A percentile compares a stretch with the other conserved stretches of the same genome.
Conservation (phyloP, 2,888 invertebrate species). For the Megaustenia siamemsis region DNA sequence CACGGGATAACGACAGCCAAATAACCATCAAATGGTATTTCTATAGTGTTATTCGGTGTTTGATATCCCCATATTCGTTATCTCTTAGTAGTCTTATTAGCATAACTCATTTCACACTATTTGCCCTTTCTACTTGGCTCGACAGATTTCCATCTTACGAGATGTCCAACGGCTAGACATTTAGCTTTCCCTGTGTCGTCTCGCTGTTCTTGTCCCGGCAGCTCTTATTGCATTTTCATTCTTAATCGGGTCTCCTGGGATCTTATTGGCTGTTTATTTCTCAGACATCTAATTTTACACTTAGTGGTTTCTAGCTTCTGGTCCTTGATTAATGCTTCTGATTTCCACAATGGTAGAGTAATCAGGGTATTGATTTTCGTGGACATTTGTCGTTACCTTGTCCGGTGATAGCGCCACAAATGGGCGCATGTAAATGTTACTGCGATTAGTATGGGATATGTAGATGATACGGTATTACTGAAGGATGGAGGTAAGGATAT, state of each 20-base stretch:
- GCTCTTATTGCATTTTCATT: not conserved
- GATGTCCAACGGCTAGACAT: not conserved
- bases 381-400: too few relatives aligned
- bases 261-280: not conserved
- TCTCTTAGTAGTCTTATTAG: too few relatives aligned
- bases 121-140: not conserved
- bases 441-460: too few relatives aligned
- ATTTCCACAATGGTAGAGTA: not conserved
- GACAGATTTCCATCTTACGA: not conserved
- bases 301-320: not conserved
- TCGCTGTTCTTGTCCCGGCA: not conserved
- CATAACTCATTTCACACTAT: not conserved
- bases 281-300: constrained; percentile 4
- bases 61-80: too few relatives aligned
- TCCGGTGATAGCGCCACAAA: too few relatives aligned
- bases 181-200: not conserved
- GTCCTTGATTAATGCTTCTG: not conserved
- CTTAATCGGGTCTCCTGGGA: not conserved
- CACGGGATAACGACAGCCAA: too few relatives aligned
- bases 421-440: too few relatives aligned
- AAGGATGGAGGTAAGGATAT: too few relatives aligned
- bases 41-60: too few relatives aligned
- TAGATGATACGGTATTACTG: too few relatives aligned
- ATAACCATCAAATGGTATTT: too few relatives aligned
- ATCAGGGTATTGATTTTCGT: too few relatives aligned